Base-by-base conservation (phyloP, 2,888 invertebrate genomes). In the Auanema sp. region DNA sequence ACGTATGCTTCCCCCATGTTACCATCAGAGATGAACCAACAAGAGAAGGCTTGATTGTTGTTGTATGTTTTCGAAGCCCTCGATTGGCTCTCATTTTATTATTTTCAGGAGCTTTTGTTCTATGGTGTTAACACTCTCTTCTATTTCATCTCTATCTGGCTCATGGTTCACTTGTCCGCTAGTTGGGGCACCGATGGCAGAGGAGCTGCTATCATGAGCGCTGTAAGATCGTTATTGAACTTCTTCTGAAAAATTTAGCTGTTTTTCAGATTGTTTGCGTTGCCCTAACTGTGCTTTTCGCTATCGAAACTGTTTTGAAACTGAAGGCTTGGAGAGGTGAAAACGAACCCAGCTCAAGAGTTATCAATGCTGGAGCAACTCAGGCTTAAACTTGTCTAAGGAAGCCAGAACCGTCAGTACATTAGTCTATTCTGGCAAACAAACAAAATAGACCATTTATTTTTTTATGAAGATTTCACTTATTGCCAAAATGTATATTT, bases 121-220 rank as follows among this genome's bases (percentile, higher is more conserved):
- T 82, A 82, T 58, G 81, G 79, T 58, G 53, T 81, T 66, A 83
- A 83, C 73, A 78, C 81, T 8, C 63, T 83, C 41, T 75, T 79
- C 65, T 83, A 76, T 63, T 82, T 82, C 70, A 81, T 82, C 62
- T 77, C 79, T 24, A 77, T 82, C 66, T 82, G 80, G 79, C 65
- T 83, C 24, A 82, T 82, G 82, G 78, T 82, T 42, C 83, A 83
- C 65, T 62, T 83, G 53, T 78, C 80, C 8, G 79, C 79, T 8
- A 72, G 75, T 59, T 83, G 78, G 78, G 79, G 75, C 23, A 75
- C 77, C 43, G 82, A 81, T 24, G 80, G 80, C 53, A 62, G 80
- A 47, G 81, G 81, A 56, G 82, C 81, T 25, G 81, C 81, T 16
- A 73, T 81, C 56, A 77, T 81, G 79, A 69, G 72, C 47, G 80